These are phyloP conservation scores for Pelochelys cantorii DNA, from an alignment of 2,797 vertebrate genomes.

Conservation along the genomic window DNA sequence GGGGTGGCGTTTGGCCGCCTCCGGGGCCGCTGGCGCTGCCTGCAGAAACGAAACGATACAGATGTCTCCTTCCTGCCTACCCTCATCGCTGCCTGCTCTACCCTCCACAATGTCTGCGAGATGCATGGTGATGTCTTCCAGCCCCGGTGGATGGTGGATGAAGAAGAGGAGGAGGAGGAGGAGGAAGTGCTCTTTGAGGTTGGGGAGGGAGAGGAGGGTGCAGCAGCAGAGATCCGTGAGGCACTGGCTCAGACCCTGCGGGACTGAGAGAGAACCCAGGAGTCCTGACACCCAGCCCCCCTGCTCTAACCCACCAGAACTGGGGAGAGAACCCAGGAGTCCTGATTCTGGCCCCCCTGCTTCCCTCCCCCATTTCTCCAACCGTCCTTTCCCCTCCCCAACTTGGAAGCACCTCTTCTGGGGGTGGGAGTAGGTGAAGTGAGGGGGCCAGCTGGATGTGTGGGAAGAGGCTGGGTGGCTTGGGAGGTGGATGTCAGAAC, in stretches of 20 bases:
- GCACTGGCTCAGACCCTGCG: background rate
- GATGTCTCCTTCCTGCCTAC: conserved; percentile 83
- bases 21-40: conserved; percentile 82
- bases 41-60: conserved; percentile 84
- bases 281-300: background rate
- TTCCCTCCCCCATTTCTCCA: background rate
- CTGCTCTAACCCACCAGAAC: background rate
- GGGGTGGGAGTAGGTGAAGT: background rate
- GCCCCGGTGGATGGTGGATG: conserved; percentile 74
- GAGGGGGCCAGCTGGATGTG: too few relatives aligned
- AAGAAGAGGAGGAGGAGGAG: background rate
- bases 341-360: background rate
- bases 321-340: background rate
- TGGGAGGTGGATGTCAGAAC: background rate
- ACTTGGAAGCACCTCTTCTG: background rate
- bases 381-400: too few relatives aligned
- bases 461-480: background rate
- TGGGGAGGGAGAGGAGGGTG: background rate
- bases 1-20: conserved; percentile 80
- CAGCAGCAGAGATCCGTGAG: background rate
- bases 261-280: background rate
- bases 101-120: conserved; percentile 84
- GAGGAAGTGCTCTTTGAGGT: background rate
- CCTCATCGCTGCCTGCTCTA: conserved; percentile 82
- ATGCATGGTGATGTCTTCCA: conserved; percentile 74